Evolutionary conservation across 2,113 vertebrate species (phyloP).

Genomic region (Serilophus lunatus): DNA sequence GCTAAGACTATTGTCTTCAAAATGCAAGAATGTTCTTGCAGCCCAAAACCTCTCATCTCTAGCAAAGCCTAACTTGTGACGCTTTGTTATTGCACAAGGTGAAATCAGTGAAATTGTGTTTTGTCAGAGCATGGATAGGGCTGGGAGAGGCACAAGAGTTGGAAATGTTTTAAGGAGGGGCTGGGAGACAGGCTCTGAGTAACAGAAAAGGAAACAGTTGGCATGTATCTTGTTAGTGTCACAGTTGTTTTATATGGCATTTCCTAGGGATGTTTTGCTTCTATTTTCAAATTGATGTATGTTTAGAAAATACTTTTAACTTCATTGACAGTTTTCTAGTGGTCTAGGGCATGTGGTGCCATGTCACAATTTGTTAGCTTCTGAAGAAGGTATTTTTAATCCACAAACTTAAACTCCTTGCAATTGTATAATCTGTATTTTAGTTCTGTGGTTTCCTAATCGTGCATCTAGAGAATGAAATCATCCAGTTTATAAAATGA

Average conservation of each 20-base stretch:
- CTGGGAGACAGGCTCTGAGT: background rate
- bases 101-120: background rate
- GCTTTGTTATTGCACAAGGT: background rate
- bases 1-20: background rate
- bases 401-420: slow-evolving; percentile 6
- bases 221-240: slow-evolving; percentile 21
- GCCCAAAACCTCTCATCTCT: background rate
- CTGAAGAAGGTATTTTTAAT: slow-evolving; percentile 42
- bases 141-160: background rate
- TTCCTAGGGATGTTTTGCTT: slow-evolving; percentile 53
- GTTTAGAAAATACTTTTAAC: slow-evolving; percentile 25
- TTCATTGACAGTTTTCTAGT: slow-evolving; percentile 20
- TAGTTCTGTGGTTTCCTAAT: slow-evolving; percentile 51
- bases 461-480: slow-evolving; percentile 22
- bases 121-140: background rate
- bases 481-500: slow-evolving; percentile 9
- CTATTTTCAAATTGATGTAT: slow-evolving; percentile 36
- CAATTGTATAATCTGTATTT: slow-evolving; percentile 42
- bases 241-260: slow-evolving; percentile 29
- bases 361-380: slow-evolving; percentile 26
- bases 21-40: background rate
- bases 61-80: background rate
- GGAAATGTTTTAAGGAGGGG: background rate
- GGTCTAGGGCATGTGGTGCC: background rate
- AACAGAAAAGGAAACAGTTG: background rate